phyloP scores from a whole-genome alignment of 2,113 vertebrate species.

The Struthio camelus region DNA sequence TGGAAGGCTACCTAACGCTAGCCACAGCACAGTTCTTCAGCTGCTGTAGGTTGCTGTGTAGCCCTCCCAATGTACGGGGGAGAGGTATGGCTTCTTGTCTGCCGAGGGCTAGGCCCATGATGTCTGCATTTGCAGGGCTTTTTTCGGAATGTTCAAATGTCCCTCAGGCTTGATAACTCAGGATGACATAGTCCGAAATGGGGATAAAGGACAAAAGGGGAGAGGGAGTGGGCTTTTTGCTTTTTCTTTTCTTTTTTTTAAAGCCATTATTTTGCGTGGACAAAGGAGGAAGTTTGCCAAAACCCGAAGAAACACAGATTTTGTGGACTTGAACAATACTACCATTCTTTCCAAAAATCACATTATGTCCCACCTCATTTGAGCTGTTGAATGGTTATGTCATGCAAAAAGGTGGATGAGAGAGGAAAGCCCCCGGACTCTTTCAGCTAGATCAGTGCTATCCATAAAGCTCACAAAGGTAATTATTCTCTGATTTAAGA shows the following conservation, averaged over 20 bases:
- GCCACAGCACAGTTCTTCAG: background rate
- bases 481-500: conserved; percentile 65
- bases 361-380: conserved; percentile 70
- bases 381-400: conserved; percentile 59
- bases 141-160: background rate
- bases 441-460: conserved; percentile 34
- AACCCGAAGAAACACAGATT: conserved; percentile 60
- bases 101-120: fast-evolving
- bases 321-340: conserved; percentile 52
- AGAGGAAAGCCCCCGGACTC: conserved; percentile 35
- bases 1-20: fast-evolving
- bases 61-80: fast-evolving
- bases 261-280: conserved; percentile 49
- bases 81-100: background rate
- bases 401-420: conserved; percentile 37
- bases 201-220: conserved; percentile 40
- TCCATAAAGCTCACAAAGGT: conserved; percentile 53
- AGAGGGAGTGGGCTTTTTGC: background rate
- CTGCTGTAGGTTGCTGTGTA: background rate
- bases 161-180: background rate
- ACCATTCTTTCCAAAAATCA: conserved; percentile 52
- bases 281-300: conserved; percentile 65
- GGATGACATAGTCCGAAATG: background rate
- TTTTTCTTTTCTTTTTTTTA: background rate
- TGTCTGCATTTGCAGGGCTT: background rate